A percentile compares a stretch with the other conserved stretches of the same genome.
Conservation (phyloP, 2,797 vertebrate species). For the Leucoraja ocellata region DNA sequence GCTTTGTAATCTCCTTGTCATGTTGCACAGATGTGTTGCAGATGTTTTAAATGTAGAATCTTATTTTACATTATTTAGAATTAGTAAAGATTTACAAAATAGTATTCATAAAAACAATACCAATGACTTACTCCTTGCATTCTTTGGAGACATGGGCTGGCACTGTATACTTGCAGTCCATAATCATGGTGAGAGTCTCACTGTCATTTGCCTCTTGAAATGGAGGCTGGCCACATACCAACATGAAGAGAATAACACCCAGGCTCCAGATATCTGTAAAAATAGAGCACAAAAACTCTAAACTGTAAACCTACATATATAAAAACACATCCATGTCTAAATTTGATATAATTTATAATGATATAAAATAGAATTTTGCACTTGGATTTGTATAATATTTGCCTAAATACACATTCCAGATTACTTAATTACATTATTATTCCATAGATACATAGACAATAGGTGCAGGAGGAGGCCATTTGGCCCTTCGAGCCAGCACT, state of each 20-base stretch:
- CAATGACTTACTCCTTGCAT: conserved; percentile 82
- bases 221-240: conserved; percentile 81
- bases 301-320: background rate
- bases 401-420: background rate
- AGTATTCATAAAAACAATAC: background rate
- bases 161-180: conserved; percentile 90
- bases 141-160: conserved; percentile 77
- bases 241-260: conserved; percentile 74
- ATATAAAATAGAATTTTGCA: background rate
- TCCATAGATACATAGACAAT: too few species aligned
- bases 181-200: conserved; percentile 95
- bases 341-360: background rate
- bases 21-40: background rate
- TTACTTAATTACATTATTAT: background rate
- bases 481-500: too few species aligned
- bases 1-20: background rate
- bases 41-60: background rate
- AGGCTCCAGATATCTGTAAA: conserved; percentile 71
- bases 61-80: background rate
- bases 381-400: background rate
- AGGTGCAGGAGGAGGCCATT: too few species aligned
- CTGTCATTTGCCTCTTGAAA: conserved; percentile 98
- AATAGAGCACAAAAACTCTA: background rate
- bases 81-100: background rate
- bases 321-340: background rate